These are phyloP conservation scores for Pristionchus fissidentatus DNA, from an alignment of 2,888 invertebrate genomes.

Conservation along the genomic window DNA sequence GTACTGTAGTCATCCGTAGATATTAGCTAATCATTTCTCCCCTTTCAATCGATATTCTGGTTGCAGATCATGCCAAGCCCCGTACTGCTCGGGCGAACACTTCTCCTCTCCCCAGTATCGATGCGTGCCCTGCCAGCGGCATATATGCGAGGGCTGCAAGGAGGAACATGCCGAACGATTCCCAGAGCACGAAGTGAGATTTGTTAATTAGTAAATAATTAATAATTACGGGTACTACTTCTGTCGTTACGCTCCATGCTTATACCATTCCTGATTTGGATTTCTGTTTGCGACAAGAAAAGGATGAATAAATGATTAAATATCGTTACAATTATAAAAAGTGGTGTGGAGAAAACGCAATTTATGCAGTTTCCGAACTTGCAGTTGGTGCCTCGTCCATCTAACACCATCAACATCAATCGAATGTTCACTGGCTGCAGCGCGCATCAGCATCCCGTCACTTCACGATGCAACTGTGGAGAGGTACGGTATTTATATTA, in stretches of 20 bases:
- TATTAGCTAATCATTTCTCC: background rate
- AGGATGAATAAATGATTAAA: too few species aligned
- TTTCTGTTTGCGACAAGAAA: too few species aligned
- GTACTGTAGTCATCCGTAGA: background rate
- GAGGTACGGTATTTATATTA: conserved; percentile 16
- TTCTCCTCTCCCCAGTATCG: background rate
- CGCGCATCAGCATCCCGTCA: background rate
- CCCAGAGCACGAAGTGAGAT: background rate
- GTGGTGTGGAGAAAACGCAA: background rate
- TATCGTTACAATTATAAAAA: too few species aligned
- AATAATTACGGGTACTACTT: too few species aligned
- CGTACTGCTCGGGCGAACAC: background rate
- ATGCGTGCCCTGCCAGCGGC: background rate
- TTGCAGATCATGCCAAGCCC: background rate
- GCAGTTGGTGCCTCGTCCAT: background rate
- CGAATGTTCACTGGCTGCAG: background rate
- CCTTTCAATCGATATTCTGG: background rate
- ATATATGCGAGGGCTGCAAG: background rate
- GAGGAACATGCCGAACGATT: background rate
- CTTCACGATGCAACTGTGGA: conserved; percentile 3
- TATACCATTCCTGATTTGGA: background rate
- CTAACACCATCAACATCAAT: background rate
- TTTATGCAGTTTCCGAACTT: background rate
- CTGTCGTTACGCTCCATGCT: too few species aligned
- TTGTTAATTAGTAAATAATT: background rate